phyloP scores from a whole-genome alignment of 2,113 vertebrate genomes.

The Callipepla squamata region DNA sequence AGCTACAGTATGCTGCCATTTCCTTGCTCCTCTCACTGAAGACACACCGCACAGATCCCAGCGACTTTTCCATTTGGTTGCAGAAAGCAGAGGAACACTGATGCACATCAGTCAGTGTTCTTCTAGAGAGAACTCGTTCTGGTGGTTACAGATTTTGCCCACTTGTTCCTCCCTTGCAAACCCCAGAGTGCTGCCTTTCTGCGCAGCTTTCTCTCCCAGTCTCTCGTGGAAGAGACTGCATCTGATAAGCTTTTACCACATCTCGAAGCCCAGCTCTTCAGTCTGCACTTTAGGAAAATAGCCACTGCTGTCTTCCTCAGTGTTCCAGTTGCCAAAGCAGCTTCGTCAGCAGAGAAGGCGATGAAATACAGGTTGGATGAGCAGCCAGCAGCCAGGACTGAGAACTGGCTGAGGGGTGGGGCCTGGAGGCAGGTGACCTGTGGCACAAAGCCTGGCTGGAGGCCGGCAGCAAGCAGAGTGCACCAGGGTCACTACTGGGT shows the following conservation, averaged over 20 bases:
- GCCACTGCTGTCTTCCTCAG: fast-evolving
- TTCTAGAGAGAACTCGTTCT: background rate
- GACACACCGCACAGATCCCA: background rate
- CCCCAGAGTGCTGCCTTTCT: background rate
- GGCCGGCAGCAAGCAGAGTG: background rate
- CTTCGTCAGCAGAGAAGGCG: background rate
- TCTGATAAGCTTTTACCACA: background rate
- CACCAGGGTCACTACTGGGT: background rate
- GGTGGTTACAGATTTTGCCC: background rate
- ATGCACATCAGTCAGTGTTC: background rate
- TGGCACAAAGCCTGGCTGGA: background rate
- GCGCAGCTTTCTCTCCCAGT: background rate
- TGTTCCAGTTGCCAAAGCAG: background rate
- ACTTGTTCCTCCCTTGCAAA: background rate
- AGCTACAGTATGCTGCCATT: background rate
- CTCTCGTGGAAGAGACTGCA: background rate
- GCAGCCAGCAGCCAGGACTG: background rate
- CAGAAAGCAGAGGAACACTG: background rate
- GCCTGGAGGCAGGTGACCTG: background rate
- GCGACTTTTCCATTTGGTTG: background rate
- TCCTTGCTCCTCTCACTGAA: background rate
- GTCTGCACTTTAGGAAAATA: background rate
- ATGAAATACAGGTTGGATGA: background rate
- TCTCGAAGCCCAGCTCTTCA: background rate
- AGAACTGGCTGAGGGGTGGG: background rate